These are phyloP conservation scores for Synaphobranchus kaupii DNA, from an alignment of 2,797 vertebrate genomes.

Conservation along the genomic window DNA sequence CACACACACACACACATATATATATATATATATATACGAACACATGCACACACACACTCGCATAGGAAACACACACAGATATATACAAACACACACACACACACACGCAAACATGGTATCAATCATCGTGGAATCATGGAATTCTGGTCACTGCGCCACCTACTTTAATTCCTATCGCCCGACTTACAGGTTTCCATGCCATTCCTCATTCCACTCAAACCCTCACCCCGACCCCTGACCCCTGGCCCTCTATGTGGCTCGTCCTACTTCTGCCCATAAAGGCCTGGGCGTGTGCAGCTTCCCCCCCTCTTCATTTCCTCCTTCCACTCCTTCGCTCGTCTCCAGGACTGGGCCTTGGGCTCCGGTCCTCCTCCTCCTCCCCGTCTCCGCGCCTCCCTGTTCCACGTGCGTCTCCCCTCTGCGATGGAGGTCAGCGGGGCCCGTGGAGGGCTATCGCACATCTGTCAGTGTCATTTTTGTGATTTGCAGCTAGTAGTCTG, in stretches of 20 bases:
- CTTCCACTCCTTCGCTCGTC: not conserved
- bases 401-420: constrained; percentile 50
- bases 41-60: not conserved
- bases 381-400: not conserved
- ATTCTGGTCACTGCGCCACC: not conserved
- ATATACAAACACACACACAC: not conserved
- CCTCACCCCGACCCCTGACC: not conserved
- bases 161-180: not conserved
- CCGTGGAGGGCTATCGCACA: constrained; percentile 66
- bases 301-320: not conserved
- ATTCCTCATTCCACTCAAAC: not conserved
- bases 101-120: not conserved
- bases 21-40: not conserved
- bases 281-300: no score
- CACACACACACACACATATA: constrained; percentile 1
- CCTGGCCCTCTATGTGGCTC: not conserved
- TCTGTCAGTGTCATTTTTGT: constrained; percentile 98
- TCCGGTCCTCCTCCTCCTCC: not conserved
- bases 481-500: constrained; percentile 99
- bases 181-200: not conserved
- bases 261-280: not conserved
- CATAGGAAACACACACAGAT: not conserved
- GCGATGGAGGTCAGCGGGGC: constrained; percentile 46
- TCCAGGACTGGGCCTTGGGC: not conserved
- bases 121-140: not conserved